Evolutionary conservation across 2,113 vertebrate species (phyloP).

Genomic region (Pterocles orientalis): DNA sequence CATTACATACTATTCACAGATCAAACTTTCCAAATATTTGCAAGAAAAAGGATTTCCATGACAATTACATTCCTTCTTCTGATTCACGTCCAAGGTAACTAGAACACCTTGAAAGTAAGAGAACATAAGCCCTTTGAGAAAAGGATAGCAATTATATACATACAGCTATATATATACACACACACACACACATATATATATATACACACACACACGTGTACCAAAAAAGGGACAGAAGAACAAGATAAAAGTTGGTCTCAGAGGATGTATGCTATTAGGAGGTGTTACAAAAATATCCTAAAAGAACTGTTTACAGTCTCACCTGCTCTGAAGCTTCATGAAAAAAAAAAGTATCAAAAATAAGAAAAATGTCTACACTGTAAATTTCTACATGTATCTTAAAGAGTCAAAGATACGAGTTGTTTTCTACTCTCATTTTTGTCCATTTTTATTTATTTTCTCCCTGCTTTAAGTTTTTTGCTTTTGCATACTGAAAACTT

Average conservation of each 20-base stretch:
- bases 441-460: background rate
- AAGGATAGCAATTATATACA: background rate
- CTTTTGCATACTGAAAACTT: background rate
- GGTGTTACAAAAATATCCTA: background rate
- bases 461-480: background rate
- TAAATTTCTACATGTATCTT: too few species aligned
- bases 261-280: background rate
- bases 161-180: background rate
- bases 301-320: background rate
- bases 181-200: background rate
- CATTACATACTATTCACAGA: background rate
- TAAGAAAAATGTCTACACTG: background rate
- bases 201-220: accelerated
- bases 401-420: background rate
- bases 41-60: background rate
- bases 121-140: background rate
- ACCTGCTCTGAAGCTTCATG: background rate
- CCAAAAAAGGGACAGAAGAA: background rate
- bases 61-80: background rate
- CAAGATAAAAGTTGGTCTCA: background rate
- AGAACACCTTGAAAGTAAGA: background rate
- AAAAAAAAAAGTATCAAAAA: background rate
- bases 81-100: background rate
- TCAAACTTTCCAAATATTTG: background rate
- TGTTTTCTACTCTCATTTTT: background rate